phyloP scores from a whole-genome alignment of 1,140 invertebrate genomes.

The Cepaea nemoralis region DNA sequence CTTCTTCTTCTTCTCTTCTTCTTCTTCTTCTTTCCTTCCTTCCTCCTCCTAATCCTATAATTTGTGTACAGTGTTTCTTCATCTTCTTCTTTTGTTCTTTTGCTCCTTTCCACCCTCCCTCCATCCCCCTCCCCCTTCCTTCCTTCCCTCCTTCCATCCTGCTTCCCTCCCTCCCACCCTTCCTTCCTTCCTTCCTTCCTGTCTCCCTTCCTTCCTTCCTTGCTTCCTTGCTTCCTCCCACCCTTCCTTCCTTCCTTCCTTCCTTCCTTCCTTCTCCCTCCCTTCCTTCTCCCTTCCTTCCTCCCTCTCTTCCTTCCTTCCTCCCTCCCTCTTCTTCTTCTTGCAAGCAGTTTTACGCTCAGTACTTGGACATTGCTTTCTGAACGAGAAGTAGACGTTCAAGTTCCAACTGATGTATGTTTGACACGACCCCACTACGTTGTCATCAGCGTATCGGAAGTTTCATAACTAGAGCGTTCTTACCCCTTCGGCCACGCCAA shows the following conservation, averaged over 20 bases:
- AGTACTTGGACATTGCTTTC: too few species aligned
- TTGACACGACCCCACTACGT: too few species aligned
- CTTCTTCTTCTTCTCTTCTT: not conserved
- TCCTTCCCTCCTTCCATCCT: conserved; percentile 7
- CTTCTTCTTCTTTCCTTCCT: not conserved
- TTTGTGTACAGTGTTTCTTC: conserved; percentile 26
- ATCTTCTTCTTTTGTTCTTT: conserved; percentile 7
- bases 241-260: not conserved
- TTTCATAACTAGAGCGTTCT: too few species aligned
- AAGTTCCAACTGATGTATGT: too few species aligned
- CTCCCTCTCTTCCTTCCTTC: not conserved
- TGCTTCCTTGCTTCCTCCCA: too few species aligned
- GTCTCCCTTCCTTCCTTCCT: too few species aligned
- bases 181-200: not conserved
- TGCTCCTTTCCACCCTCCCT: conserved; percentile 1
- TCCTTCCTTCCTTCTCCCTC: not conserved
- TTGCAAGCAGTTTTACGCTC: too few species aligned
- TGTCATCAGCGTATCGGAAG: too few species aligned
- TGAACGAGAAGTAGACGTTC: too few species aligned
- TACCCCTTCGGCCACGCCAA: too few species aligned
- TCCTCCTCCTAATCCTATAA: conserved; percentile 15
- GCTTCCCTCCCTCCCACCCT: not conserved
- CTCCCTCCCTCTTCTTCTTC: not conserved
- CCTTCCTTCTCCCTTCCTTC: not conserved
- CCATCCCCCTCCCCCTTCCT: conserved; percentile 23